Base-by-base conservation (phyloP, 2,888 invertebrate genomes). In the Calliopum simillimum region DNA sequence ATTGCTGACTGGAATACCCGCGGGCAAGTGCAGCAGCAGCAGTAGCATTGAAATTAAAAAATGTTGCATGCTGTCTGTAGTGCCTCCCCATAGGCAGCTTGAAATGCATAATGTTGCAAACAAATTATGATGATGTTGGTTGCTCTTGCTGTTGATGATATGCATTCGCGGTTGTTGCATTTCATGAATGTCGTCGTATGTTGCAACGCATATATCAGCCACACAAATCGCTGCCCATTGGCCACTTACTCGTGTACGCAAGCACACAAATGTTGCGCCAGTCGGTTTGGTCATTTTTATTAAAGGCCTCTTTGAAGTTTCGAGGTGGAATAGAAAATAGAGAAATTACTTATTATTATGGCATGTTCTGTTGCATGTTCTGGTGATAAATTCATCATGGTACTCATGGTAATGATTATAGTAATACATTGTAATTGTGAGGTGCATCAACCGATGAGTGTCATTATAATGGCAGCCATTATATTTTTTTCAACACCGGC, bases 201-300 rank as follows among this genome's bases (percentile, higher is more conserved):
- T 33, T 33, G 33, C 33, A 33, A 33, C 33, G 33, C 33, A 33
- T 8, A 33, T 33, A 8, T 33, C 8, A 33, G 8, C 33, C 33
- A 33, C n/a, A 43, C 55, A 55, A 44, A 65, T 55, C 43, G 43
- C 64, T 64, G 51, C 49, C 64, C 41, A 53, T 51, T 33, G 49
- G 19, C 33, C 49, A 44, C 21, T 23, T 14, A 41, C n/a, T n/a
- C n/a, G n/a, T n/a, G n/a, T n/a, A n/a, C n/a, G n/a, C 19, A 43
- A 41, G 33, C 33, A 51, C 12, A 41, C 14, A 33, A 14, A 33
- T 49, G 51, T 41, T 41, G n/a, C 33, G 51, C 23, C 53, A 11
- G 23, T 53, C 21, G 33, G 43, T n/a, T 41, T 16, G 64, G 19
- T 16, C 51, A 11, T 16, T 61, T 61, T 13, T 61, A 61, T 61